A percentile compares a stretch with the other conserved stretches of the same genome.
Evolutionary conservation across 2,797 vertebrate genomes (phyloP).

Genomic region (Pseudochirops cupreus): DNA sequence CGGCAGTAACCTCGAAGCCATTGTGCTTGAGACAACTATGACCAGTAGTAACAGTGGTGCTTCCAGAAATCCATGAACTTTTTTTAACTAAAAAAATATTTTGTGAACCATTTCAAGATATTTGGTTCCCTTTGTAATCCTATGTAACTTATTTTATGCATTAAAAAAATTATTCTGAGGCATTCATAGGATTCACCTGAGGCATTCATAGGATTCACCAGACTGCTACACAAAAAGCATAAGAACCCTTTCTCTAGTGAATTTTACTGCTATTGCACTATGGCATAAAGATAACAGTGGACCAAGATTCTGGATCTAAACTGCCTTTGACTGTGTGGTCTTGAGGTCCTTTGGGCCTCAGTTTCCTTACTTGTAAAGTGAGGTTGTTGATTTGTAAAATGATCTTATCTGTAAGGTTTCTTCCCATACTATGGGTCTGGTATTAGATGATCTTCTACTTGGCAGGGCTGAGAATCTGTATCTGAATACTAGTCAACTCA

Average conservation of each 20-base stretch:
- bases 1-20: no score
- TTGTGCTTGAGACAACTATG: no score
- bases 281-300: slow-evolving; percentile 12
- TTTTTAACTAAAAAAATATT: background rate
- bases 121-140: background rate
- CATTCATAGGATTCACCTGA: background rate
- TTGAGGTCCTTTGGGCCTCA: slow-evolving; percentile 59
- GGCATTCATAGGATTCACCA: background rate
- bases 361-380: slow-evolving; percentile 48
- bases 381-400: slow-evolving; percentile 36
- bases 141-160: background rate
- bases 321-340: slow-evolving; percentile 48
- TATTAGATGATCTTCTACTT: slow-evolving; percentile 29
- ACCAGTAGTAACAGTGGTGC: no score
- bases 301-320: slow-evolving; percentile 65
- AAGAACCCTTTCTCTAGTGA: background rate
- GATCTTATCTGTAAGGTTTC: slow-evolving; percentile 59
- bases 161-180: background rate
- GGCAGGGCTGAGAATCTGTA: slow-evolving; percentile 41
- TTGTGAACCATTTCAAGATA: background rate
- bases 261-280: background rate
- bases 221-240: background rate
- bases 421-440: background rate
- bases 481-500: slow-evolving; percentile 63
- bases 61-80: no score